Percentiles rank a stretch among this genome's conserved stretches.
Evolutionary conservation across 2,888 invertebrate species (phyloP).

Genomic region (Balanococcus diminutus): DNA sequence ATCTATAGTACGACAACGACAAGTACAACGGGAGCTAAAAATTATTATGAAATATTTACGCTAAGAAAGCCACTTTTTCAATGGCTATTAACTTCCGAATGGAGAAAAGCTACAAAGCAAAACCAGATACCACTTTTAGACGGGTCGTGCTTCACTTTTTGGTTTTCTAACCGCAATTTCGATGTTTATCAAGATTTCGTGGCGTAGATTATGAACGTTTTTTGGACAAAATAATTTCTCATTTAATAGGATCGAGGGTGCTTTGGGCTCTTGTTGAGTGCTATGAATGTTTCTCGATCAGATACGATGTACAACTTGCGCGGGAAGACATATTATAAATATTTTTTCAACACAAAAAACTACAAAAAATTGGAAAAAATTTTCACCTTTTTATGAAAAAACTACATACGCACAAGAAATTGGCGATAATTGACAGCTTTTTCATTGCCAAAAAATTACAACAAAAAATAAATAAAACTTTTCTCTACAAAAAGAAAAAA

Average conservation of each 20-base stretch:
- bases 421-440: too few relatives aligned
- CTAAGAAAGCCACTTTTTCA: not conserved
- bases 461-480: too few relatives aligned
- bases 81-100: conserved; percentile 15
- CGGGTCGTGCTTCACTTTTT: not conserved
- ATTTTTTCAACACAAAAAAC: too few relatives aligned
- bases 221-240: not conserved
- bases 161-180: not conserved
- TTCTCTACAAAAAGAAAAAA: too few relatives aligned
- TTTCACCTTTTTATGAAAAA: too few relatives aligned
- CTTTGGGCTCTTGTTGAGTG: too few relatives aligned
- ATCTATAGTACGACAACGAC: not conserved
- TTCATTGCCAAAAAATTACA: too few relatives aligned
- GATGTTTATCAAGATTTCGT: not conserved
- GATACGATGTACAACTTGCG: too few relatives aligned
- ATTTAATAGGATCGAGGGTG: not conserved
- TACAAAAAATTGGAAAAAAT: too few relatives aligned
- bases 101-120: not conserved
- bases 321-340: too few relatives aligned
- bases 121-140: not conserved
- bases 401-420: too few relatives aligned
- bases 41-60: conserved; percentile 8
- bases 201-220: not conserved
- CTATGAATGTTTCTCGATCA: too few relatives aligned
- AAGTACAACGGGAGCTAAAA: not conserved